These are phyloP conservation scores for Chaunax sp. DNA, from an alignment of 2,797 vertebrate genomes.

Conservation along the genomic window DNA sequence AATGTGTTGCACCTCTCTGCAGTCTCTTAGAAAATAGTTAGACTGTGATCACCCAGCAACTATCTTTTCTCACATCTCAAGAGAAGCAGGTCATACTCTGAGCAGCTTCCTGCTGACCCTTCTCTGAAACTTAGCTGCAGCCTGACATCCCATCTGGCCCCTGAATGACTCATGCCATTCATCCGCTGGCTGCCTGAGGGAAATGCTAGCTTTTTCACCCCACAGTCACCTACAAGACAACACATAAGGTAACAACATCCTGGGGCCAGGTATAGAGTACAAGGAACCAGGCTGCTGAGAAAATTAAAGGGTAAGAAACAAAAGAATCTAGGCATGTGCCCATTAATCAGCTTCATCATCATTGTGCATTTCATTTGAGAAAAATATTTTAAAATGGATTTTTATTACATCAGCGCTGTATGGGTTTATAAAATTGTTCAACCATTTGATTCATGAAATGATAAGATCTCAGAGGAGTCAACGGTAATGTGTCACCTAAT, in stretches of 20 bases:
- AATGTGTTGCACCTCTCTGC: conserved; percentile 15
- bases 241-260: conserved; percentile 60
- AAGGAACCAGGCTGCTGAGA: conserved; percentile 22
- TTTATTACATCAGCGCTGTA: not conserved
- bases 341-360: not conserved
- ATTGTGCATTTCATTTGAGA: not conserved
- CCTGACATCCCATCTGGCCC: conserved; percentile 59
- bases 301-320: not conserved
- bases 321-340: conserved; percentile 1
- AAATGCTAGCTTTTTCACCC: conserved; percentile 63
- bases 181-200: conserved; percentile 46
- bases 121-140: conserved; percentile 61
- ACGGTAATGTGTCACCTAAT: too few species aligned
- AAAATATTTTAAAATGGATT: too few species aligned
- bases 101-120: conserved; percentile 38
- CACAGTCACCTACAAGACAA: conserved; percentile 47
- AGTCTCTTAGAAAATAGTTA: conserved; percentile 30
- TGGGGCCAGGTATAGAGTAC: conserved; percentile 31
- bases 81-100: conserved; percentile 37
- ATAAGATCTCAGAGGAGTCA: too few species aligned
- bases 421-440: not conserved
- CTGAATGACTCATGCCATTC: conserved; percentile 64
- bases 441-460: not conserved
- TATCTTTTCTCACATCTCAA: conserved; percentile 20
- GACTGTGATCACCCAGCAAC: conserved; percentile 23